Percentiles rank a stretch among this genome's conserved stretches.
These are phyloP conservation scores for Catagonus wagneri DNA, from an alignment of 2,113 vertebrate species.

Conservation along the genomic window DNA sequence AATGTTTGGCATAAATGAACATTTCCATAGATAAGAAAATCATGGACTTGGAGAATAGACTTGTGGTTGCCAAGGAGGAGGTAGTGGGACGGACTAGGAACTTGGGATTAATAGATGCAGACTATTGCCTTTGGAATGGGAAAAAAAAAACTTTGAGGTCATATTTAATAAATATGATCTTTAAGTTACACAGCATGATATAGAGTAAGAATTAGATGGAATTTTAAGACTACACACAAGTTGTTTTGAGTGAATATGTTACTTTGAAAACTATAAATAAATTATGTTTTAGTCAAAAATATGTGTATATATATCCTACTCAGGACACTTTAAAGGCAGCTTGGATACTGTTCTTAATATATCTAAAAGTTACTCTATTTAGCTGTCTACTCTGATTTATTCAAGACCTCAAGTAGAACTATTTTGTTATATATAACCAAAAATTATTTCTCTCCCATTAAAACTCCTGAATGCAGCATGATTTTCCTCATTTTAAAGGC, in stretches of 20 bases:
- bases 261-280: neutral
- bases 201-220: neutral
- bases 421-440: slow-evolving; percentile 9
- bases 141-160: neutral
- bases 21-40: too few relatives aligned
- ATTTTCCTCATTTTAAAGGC: slow-evolving; percentile 73
- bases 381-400: neutral
- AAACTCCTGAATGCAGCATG: neutral
- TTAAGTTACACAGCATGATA: neutral
- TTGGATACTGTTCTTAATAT: neutral
- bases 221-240: neutral
- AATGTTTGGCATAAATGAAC: too few relatives aligned
- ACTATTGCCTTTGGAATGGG: too few relatives aligned
- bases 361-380: neutral
- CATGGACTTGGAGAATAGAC: too few relatives aligned
- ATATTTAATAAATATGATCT: neutral
- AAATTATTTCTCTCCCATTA: slow-evolving; percentile 3
- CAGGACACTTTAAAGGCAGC: slow-evolving; percentile 12
- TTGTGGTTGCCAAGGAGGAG: too few relatives aligned
- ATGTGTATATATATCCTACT: neutral
- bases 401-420: slow-evolving; percentile 12
- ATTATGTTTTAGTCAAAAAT: neutral
- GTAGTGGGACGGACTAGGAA: too few relatives aligned
- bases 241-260: neutral
- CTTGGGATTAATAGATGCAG: too few relatives aligned